Percentiles rank a stretch among this genome's conserved stretches.
Evolutionary conservation across 2,113 vertebrate genomes (phyloP).

Genomic region (Thunnus maccoyii): DNA sequence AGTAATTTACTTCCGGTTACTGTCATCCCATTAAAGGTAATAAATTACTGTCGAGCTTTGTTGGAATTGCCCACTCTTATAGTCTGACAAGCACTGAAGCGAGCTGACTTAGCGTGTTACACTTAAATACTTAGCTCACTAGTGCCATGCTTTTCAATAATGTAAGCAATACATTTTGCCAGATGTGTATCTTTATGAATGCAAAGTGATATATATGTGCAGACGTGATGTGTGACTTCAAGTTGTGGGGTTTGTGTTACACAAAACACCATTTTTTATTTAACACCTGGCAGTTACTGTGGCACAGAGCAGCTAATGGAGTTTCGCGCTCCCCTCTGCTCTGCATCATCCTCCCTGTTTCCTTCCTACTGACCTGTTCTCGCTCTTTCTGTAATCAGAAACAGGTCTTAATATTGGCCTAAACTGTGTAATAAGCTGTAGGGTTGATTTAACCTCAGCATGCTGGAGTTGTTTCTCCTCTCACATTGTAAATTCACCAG

Average conservation of each 20-base stretch:
- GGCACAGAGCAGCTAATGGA: constrained; percentile 52
- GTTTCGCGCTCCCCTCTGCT: not conserved
- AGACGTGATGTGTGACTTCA: constrained; percentile 9
- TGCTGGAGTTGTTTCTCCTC: constrained; percentile 17
- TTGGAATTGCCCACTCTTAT: not conserved
- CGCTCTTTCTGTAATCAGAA: constrained; percentile 18
- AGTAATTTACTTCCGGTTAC: not conserved
- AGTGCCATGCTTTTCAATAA: constrained; percentile 11
- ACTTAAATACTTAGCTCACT: not conserved
- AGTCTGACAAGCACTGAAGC: not conserved
- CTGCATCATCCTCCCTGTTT: constrained; percentile 2
- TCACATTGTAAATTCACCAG: constrained; percentile 51
- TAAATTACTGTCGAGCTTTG: constrained; percentile 12
- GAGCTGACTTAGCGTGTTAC: not conserved
- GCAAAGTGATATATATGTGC: constrained; percentile 1
- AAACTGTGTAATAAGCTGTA: constrained; percentile 33
- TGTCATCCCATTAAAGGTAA: not conserved
- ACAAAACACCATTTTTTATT: constrained; percentile 70
- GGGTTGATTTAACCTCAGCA: constrained; percentile 49
- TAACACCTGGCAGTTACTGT: constrained; percentile 47
- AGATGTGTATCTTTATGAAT: constrained; percentile 23
- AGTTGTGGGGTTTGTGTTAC: constrained; percentile 26
- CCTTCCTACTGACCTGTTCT: not conserved
- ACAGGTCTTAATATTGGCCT: constrained; percentile 34
- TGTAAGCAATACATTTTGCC: constrained; percentile 25